These are phyloP conservation scores for Apamea epomidion DNA, from an alignment of 2,888 invertebrate species.

Conservation along the genomic window DNA sequence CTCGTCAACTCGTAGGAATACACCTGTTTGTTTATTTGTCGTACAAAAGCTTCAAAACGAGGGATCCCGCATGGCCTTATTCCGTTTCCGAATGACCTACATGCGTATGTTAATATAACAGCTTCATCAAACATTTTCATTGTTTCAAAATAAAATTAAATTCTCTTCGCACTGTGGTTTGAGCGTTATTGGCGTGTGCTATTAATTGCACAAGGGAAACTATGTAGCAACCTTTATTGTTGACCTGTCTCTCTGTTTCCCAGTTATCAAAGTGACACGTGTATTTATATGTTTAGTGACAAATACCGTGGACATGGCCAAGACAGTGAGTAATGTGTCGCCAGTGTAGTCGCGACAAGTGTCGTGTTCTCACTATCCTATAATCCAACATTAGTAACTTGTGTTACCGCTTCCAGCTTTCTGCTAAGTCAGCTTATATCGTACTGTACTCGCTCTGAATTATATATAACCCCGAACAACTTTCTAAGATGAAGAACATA, in stretches of 20 bases:
- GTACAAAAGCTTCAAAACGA: slow-evolving; percentile 18
- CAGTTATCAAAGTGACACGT: slow-evolving; percentile 25
- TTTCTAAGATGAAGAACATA: slow-evolving; percentile 45
- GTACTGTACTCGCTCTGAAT: slow-evolving; percentile 41
- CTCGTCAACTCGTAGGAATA: slow-evolving; percentile 16
- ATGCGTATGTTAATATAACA: not conserved
- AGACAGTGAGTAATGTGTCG: slow-evolving; percentile 72
- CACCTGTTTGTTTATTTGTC: slow-evolving; percentile 20
- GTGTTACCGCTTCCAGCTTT: slow-evolving; percentile 55
- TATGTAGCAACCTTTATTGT: slow-evolving; percentile 34
- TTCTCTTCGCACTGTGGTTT: slow-evolving; percentile 35
- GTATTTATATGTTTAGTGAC: slow-evolving; percentile 60
- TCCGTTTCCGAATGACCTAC: slow-evolving; percentile 24
- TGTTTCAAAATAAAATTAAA: slow-evolving; percentile 44
- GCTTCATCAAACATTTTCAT: slow-evolving; percentile 32
- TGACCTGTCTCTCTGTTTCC: slow-evolving; percentile 38
- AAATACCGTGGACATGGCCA: slow-evolving; percentile 48
- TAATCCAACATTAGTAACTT: slow-evolving; percentile 64
- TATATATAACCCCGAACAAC: slow-evolving; percentile 42
- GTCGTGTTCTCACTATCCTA: slow-evolving; percentile 57
- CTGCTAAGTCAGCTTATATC: slow-evolving; percentile 60
- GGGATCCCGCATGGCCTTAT: slow-evolving; percentile 10
- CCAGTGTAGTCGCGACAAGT: slow-evolving; percentile 46
- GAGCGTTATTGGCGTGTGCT: slow-evolving; percentile 26
- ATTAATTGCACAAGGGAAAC: slow-evolving; percentile 43